Evolutionary conservation across 92 coral and sea anemone species (phyloP), one percentile per base, ranked within the genome.

Genomic region (Micromussa lordhowensis): DNA sequence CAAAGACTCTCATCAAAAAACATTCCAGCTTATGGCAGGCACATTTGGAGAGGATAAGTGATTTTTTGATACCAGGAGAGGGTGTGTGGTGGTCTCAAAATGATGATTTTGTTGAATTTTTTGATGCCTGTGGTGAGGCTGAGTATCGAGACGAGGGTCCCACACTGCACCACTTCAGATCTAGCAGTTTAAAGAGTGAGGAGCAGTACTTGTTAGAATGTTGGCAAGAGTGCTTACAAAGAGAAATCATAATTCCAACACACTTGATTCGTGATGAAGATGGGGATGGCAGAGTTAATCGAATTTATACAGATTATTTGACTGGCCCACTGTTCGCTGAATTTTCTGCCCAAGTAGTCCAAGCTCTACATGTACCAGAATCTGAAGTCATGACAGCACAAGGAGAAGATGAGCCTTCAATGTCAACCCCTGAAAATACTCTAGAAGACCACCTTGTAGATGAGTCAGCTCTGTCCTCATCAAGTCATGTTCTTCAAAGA

Each of bases 151-250:
- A 40, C 4, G 48, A 40, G 48, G 48, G 48, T 40, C 48, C 48
- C 48, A 3, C 48, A 40, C 48, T 40, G 48, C 81, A 84, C 49
- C 88, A 84, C 81, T 84, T 84, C n/a, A 76, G 81, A 44, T 84
- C 88, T 0, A 84, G 81, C 29, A 72, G 2, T 30, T 73, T 84
- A 10, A 36, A 66, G n/a, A 34, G 21, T n/a, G 69, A 84, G 21
- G 81, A 84, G 44, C 21, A 72, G 22, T 73, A 26, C 71, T 66
- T 84, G 5, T 7, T 0, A 24, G 30, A 13, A 32, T 72, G 88
- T 49, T 84, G 82, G 88, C 34, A 84, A 40, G 2, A 44, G 35
- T 84, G 88, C 28, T 3, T 68, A 68, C 15, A 68, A n/a, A 68
- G 31, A n/a, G 72, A 68, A 68, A 14, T 68, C 14, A 68, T 68